Base-by-base conservation (phyloP, 1,140 invertebrate genomes). In the Drosophila fuyamai region DNA sequence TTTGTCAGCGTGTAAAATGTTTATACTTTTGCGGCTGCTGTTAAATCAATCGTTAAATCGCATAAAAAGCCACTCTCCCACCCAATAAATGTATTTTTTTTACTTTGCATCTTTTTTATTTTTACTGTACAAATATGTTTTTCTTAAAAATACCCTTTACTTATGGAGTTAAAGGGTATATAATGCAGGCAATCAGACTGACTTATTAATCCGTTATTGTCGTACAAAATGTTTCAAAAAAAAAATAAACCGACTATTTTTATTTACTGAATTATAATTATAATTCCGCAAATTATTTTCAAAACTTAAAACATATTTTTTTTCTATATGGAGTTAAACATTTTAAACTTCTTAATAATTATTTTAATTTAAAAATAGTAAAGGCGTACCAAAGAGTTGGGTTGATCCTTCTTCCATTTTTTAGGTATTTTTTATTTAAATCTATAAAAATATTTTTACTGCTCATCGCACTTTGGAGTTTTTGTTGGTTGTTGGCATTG, bases 21-120 rank as follows among this genome's bases (percentile, higher is more conserved):
- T 38, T 76, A 76, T 79, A 55, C 82, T 79, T 76, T 76, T 74
- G 51, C 70, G 79, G 60, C 53, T 65, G 79, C 79, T 74, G 82
- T 86, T 86, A 86, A 86, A 85, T 86, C 82, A 85, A 85, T 85
- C 82, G 82, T 86, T 86, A 88, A 88, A 88, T 61, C 53, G 83
- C 65, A 73, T 85, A 82, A 85, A 84, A 85, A 85, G 58, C 68
- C 82, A 86, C 83, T 81, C 60, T 44, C 53, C 53, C 70, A 75
- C 71, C 46, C 70, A 56, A 50, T 65, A 61, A 63, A 62, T 35
- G 36, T 27, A n/a, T 35, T 40, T 35, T 23, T 40, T 57, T 41
- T 47, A 51, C n/a, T 16, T 38, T 46, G 38, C 29, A 75, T 35
- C 14, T 65, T 40, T 75, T 43, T 50, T 47, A 8, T 59, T 47